Evolutionary conservation across 2,113 vertebrate genomes (phyloP).

Genomic region (Chinchilla lanigera): DNA sequence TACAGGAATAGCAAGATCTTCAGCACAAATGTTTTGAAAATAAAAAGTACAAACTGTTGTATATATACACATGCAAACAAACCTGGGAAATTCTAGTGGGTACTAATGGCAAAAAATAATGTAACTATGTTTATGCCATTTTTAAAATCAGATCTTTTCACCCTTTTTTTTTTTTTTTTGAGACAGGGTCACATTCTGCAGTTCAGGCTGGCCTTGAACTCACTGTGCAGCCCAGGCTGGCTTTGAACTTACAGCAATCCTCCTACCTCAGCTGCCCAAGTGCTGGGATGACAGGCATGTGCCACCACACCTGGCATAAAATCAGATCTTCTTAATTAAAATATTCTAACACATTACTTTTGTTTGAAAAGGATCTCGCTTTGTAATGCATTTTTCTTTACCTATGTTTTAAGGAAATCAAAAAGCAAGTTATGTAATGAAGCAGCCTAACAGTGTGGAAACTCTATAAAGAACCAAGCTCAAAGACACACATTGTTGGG

Average conservation of each 20-base stretch:
- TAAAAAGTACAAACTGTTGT: neutral
- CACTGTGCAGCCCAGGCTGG: too few relatives aligned
- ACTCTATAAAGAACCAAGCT: constrained; percentile 56
- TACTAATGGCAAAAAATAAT: neutral
- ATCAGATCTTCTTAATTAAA: constrained; percentile 37
- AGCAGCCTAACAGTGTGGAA: constrained; percentile 58
- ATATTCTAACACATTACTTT: neutral
- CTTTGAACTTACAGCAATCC: too few relatives aligned
- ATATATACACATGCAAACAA: neutral
- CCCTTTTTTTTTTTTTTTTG: too few relatives aligned
- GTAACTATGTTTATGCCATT: neutral
- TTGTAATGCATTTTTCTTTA: constrained; percentile 64
- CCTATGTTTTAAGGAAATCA: constrained; percentile 60
- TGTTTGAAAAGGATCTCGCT: constrained; percentile 54
- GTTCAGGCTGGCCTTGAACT: too few relatives aligned
- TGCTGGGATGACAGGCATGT: too few relatives aligned
- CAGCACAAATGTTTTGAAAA: constrained; percentile 9
- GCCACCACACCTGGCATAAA: neutral
- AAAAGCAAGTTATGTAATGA: constrained; percentile 49
- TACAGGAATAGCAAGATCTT: neutral
- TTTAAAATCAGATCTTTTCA: neutral
- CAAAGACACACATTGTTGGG: constrained; percentile 74
- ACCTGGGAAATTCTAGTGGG: neutral
- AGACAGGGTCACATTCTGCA: too few relatives aligned
- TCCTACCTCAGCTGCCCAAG: too few relatives aligned